These are phyloP conservation scores for Calidris pugnax DNA, from an alignment of 2,113 vertebrate genomes.

Conservation along the genomic window DNA sequence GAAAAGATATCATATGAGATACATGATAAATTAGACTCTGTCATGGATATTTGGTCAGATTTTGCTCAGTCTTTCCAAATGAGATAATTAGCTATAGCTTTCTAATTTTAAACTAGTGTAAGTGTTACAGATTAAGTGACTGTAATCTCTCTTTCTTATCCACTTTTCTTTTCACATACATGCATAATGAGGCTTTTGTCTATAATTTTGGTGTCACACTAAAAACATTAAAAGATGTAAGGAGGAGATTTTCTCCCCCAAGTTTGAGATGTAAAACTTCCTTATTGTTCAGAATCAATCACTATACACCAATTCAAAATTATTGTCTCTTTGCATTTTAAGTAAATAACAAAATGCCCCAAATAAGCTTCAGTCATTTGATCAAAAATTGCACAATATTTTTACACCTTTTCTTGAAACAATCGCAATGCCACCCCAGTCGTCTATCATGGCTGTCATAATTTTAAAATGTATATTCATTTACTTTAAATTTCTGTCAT, in stretches of 20 bases:
- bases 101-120: conserved; percentile 64
- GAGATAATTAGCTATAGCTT: conserved; percentile 69
- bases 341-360: background rate
- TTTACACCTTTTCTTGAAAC: conserved; percentile 1
- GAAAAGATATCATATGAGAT: conserved; percentile 62
- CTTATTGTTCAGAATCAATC: background rate
- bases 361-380: conserved; percentile 5
- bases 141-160: conserved; percentile 51
- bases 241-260: background rate
- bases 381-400: conserved; percentile 3
- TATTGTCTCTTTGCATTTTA: background rate
- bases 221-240: conserved; percentile 27
- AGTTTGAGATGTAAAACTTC: background rate
- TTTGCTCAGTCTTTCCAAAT: conserved; percentile 64
- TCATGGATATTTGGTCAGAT: conserved; percentile 66
- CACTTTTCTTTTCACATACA: conserved; percentile 46
- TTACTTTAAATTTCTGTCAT: conserved; percentile 16
- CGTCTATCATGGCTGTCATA: background rate
- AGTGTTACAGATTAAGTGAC: conserved; percentile 66
- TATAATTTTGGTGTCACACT: conserved; percentile 41
- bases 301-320: background rate
- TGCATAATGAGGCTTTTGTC: conserved; percentile 43
- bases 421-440: background rate
- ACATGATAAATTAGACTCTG: conserved; percentile 63
- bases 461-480: background rate